Base-by-base conservation (phyloP, 2,113 vertebrate species). In the Dasyprocta punctata region DNA sequence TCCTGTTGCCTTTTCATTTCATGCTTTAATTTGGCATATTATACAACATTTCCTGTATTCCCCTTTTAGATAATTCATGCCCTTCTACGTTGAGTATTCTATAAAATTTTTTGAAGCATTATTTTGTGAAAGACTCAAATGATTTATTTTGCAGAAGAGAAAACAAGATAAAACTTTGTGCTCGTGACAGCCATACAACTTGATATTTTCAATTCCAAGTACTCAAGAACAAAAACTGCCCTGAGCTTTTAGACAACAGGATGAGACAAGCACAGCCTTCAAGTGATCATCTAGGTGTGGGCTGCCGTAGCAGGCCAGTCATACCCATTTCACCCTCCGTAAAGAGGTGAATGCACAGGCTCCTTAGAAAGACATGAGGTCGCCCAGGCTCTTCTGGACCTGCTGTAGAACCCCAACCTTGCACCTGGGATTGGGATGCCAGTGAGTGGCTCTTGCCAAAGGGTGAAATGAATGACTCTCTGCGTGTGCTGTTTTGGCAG, bases 401-500 rank as follows among this genome's bases (percentile, higher is more conserved):
- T 54, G 19, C n/a, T 2, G 16, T 30, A 56, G 67, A 26, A 0
- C 26, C 49, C 3, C 26, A 0, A 0, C 61, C 88, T 89, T 8
- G 49, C 0, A 1, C 56, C 22, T 17, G 1, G 20, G 17, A 33
- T 63, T 44, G 0, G 36, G 61, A 41, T 33, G 36, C 58, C 85
- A 7, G 41, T 1, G 38, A 81, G 67, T 82, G 52, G 75, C 75
- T 67, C 58, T 38, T 12, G 20, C 7, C 5, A 22, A 41, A n/a
- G 67, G 52, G 10, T 26, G 60, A 88, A 26, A 36, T 2, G 47
- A 52, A 10, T 0, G 0, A 63, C 78, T 71, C 60, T 52, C 54
- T n/a, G 4, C 6, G 83, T 92, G 95, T 96, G 60, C 61, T 88
- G 86, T 95, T 96, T 85, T 86, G 91, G 97, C 90, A 97, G 96